Evolutionary conservation across 2,888 invertebrate species (phyloP).

Genomic region (Luperina nickerlii): DNA sequence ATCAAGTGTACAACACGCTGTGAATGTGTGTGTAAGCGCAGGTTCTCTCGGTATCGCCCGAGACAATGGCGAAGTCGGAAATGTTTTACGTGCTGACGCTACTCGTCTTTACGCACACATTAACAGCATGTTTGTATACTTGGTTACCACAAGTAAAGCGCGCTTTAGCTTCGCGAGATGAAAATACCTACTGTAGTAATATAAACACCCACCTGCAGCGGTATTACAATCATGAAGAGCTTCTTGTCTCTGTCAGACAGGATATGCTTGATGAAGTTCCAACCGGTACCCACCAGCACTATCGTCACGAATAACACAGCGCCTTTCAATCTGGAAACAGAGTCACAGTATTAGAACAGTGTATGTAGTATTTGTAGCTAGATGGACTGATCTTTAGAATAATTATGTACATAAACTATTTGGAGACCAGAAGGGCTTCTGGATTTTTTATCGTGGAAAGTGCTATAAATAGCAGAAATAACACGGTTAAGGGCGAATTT

Average conservation of each 20-base stretch:
- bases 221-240: conserved; percentile 99
- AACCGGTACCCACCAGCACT: conserved; percentile 99
- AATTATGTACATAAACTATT: background rate
- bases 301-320: conserved; percentile 98
- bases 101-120: background rate
- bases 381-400: background rate
- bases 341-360: background rate
- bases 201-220: conserved; percentile 90
- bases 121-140: background rate
- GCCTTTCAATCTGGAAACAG: conserved; percentile 93
- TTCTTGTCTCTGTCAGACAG: conserved; percentile 98
- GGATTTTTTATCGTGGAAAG: background rate
- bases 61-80: background rate
- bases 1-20: background rate
- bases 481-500: background rate
- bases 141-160: background rate
- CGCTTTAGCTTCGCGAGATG: background rate
- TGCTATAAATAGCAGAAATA: background rate
- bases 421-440: background rate
- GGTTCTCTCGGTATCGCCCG: background rate
- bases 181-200: background rate
- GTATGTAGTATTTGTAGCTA: background rate
- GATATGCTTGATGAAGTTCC: conserved; percentile 99
- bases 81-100: background rate
- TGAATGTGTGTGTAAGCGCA: background rate